phyloP scores from a whole-genome alignment of 2,797 vertebrate genomes.

The Myiotriccus ornatus region DNA sequence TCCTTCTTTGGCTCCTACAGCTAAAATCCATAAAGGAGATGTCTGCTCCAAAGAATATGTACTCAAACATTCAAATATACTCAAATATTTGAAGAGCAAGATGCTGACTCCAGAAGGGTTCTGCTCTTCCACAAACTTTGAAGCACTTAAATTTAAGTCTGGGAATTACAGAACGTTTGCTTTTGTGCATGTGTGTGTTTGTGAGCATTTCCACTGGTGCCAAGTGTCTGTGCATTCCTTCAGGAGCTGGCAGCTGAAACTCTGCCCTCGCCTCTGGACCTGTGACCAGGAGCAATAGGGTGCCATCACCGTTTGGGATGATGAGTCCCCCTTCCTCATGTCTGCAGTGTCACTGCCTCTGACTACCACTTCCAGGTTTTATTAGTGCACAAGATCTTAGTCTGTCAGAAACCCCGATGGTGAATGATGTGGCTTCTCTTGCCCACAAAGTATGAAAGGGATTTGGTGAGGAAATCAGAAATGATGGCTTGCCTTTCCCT shows the following conservation, averaged over 20 bases:
- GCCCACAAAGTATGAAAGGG: slow-evolving; percentile 43
- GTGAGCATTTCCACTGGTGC: not conserved
- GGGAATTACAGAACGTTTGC: not conserved
- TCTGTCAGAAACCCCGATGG: not conserved
- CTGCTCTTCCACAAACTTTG: not conserved
- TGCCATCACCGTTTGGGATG: not conserved
- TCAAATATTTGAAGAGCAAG: not conserved
- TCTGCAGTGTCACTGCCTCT: not conserved
- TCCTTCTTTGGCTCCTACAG: not conserved
- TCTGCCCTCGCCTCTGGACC: not conserved
- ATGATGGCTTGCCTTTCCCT: not conserved
- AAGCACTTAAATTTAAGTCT: not conserved
- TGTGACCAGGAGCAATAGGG: not conserved
- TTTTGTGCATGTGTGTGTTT: not conserved
- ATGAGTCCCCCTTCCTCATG: fast-evolving
- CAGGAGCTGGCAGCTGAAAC: not conserved
- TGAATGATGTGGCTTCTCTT: not conserved
- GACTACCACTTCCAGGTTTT: not conserved
- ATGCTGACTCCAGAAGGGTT: not conserved
- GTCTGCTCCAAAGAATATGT: not conserved
- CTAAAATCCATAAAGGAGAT: not conserved
- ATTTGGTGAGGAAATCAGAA: slow-evolving; percentile 47
- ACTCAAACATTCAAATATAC: not conserved
- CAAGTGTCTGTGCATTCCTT: not conserved
- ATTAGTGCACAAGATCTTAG: not conserved